Conservation (phyloP, 2,888 invertebrate genomes). For the Heliconius erato region DNA sequence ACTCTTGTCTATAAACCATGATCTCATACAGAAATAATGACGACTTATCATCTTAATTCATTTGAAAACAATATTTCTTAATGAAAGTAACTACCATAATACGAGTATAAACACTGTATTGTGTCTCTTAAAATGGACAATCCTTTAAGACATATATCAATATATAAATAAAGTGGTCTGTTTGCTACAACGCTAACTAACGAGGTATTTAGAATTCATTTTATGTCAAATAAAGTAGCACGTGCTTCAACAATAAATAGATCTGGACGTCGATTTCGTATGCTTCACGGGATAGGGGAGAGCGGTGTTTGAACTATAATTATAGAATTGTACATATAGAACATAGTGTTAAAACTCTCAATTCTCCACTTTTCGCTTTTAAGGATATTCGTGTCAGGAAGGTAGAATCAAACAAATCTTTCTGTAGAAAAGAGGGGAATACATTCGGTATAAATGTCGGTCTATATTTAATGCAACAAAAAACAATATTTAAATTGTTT, state of each 20-base stretch:
- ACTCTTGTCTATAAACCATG: constrained; percentile 2
- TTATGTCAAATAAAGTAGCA: constrained; percentile 82
- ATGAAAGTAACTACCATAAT: constrained; percentile 18
- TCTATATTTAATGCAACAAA: too few species aligned
- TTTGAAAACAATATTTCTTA: constrained; percentile 8
- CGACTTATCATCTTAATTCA: constrained; percentile 2
- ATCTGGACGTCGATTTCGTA: constrained; percentile 64
- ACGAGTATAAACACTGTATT: background rate
- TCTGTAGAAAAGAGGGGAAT: too few species aligned
- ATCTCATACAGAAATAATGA: constrained; percentile 8
- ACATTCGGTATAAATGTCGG: too few species aligned
- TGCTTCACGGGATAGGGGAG: constrained; percentile 47
- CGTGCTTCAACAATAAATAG: constrained; percentile 79
- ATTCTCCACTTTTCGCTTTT: too few species aligned
- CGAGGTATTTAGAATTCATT: constrained; percentile 75
- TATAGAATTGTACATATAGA: background rate
- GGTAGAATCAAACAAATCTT: too few species aligned
- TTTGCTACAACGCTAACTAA: constrained; percentile 67
- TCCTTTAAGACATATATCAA: constrained; percentile 61
- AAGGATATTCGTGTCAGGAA: too few species aligned
- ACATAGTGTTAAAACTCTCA: too few species aligned
- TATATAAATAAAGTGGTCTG: constrained; percentile 62
- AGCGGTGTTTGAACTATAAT: constrained; percentile 45
- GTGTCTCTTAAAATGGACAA: constrained; percentile 37
- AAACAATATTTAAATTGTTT: too few species aligned